Evolutionary conservation across 2,113 vertebrate species (phyloP).

Genomic region (Oryzias javanicus): DNA sequence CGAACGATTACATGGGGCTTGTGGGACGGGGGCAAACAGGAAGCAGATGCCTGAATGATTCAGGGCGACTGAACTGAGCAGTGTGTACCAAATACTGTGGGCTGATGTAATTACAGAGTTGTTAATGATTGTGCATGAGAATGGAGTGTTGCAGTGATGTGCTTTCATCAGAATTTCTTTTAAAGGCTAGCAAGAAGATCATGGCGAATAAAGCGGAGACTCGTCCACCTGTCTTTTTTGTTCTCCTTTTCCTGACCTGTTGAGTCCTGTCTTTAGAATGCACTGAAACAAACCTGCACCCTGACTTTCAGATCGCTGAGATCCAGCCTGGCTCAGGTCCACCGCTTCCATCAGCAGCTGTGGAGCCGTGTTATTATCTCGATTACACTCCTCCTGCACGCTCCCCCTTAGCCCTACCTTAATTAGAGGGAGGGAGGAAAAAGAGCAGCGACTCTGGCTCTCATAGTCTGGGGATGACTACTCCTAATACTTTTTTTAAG

Average conservation of each 20-base stretch:
- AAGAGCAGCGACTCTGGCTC: constrained; percentile 26
- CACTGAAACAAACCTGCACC: constrained; percentile 42
- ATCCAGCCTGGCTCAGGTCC: constrained; percentile 43
- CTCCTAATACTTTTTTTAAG: neutral
- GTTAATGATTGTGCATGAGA: neutral
- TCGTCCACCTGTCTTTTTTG: constrained; percentile 17
- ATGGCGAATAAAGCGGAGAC: neutral
- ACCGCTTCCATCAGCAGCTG: constrained; percentile 55
- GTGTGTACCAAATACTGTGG: constrained; percentile 23
- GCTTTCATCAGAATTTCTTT: neutral
- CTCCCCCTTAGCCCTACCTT: constrained; percentile 55
- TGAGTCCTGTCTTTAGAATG: constrained; percentile 59
- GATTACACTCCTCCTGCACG: constrained; percentile 55
- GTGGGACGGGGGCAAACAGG: constrained; percentile 57
- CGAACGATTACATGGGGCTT: constrained; percentile 61
- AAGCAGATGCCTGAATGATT: constrained; percentile 60
- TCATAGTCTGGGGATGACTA: constrained; percentile 9
- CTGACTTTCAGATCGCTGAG: constrained; percentile 32
- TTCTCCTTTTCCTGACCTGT: constrained; percentile 46
- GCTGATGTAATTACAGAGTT: constrained; percentile 25
- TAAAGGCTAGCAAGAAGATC: neutral
- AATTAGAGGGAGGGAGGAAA: constrained; percentile 54
- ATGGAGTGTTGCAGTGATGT: neutral
- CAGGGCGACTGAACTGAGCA: constrained; percentile 27
- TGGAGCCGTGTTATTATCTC: constrained; percentile 66